A percentile compares a stretch with the other conserved stretches of the same genome.
Conservation (phyloP, 2,797 vertebrate genomes). For the Anomalospiza imberbis region DNA sequence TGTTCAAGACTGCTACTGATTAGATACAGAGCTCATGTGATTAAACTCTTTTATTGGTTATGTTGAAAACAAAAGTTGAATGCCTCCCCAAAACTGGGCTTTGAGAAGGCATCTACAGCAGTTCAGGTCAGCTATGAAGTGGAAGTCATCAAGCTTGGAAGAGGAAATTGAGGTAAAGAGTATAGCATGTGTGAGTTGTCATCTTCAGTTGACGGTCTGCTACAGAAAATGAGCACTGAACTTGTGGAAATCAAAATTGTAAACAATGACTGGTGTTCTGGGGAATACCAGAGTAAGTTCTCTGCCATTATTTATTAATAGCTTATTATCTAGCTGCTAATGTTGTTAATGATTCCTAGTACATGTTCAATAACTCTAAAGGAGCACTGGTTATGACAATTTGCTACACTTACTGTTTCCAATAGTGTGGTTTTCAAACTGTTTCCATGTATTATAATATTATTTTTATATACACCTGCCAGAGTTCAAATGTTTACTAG, state of each 20-base stretch:
- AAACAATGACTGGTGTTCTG: neutral
- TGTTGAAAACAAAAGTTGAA: neutral
- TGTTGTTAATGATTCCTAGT: neutral
- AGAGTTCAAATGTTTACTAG: neutral
- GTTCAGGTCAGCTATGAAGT: neutral
- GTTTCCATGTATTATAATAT: neutral
- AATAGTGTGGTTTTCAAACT: neutral
- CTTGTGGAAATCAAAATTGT: neutral
- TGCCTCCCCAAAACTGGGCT: neutral
- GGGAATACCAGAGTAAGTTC: neutral
- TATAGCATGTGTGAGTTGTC: rapidly evolving
- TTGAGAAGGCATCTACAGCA: neutral
- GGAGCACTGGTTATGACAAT: neutral
- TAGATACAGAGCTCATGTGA: neutral
- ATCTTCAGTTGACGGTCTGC: neutral
- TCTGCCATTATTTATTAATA: neutral
- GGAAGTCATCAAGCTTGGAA: neutral
- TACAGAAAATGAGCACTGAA: neutral
- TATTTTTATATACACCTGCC: neutral
- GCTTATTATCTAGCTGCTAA: neutral
- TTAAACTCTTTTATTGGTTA: neutral
- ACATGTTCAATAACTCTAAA: neutral
- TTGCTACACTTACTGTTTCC: neutral
- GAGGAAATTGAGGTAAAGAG: neutral
- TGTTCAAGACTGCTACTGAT: neutral